Evolutionary conservation across 1,140 invertebrate genomes (phyloP).

Genomic region (Potamilus streckersoni): DNA sequence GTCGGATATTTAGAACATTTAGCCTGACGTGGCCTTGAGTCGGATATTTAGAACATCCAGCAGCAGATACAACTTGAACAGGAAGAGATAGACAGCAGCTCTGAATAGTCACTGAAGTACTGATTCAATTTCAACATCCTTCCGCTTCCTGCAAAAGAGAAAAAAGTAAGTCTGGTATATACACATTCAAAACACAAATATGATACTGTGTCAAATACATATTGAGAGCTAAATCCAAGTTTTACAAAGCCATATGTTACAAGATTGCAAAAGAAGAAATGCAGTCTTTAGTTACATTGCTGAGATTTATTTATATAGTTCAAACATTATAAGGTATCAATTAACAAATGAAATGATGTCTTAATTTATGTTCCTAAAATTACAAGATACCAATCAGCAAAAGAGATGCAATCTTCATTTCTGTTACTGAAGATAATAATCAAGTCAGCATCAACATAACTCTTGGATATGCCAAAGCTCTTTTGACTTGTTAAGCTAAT

Average conservation of each 20-base stretch:
- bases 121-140: slow-evolving; percentile 39
- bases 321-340: too few species aligned
- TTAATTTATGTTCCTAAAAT: slow-evolving; percentile 1
- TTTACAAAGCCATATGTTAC: background rate
- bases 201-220: background rate
- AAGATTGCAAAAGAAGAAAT: background rate
- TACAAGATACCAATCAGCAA: background rate
- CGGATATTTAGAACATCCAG: too few species aligned
- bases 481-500: too few species aligned
- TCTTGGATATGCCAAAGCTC: too few species aligned
- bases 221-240: background rate
- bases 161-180: slow-evolving; percentile 3
- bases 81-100: slow-evolving; percentile 30
- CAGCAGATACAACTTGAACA: slow-evolving; percentile 32
- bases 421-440: too few species aligned
- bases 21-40: too few species aligned
- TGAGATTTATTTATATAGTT: background rate
- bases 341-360: background rate
- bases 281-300: slow-evolving; percentile 1
- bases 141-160: slow-evolving; percentile 37
- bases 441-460: too few species aligned
- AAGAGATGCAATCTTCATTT: background rate
- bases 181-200: background rate
- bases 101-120: slow-evolving; percentile 50
- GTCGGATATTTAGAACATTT: too few species aligned